These are phyloP conservation scores for Lasioglossum oenotherae DNA, from an alignment of 2,888 invertebrate species.

Conservation along the genomic window DNA sequence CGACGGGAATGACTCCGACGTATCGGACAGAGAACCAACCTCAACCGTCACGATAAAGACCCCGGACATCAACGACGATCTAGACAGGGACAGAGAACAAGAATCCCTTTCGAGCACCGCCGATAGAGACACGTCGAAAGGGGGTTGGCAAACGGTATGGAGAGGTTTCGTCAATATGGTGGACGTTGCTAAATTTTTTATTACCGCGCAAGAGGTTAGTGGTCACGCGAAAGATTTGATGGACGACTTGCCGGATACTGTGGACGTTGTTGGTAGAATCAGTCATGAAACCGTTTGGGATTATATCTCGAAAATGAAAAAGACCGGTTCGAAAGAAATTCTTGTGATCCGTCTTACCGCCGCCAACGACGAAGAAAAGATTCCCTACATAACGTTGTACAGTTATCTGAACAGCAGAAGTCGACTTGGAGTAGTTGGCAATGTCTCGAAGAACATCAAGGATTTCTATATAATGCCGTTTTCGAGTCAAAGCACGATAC, in stretches of 20 bases:
- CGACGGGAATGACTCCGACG: slow-evolving; percentile 82
- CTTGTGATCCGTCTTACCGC: slow-evolving; percentile 93
- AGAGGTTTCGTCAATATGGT: slow-evolving; percentile 95
- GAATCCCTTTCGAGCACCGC: slow-evolving; percentile 41
- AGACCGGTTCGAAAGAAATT: slow-evolving; percentile 94
- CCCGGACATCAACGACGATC: slow-evolving; percentile 84
- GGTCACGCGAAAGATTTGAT: slow-evolving; percentile 88
- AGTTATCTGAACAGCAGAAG: slow-evolving; percentile 94
- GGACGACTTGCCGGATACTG: slow-evolving; percentile 90
- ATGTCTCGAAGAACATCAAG: slow-evolving; percentile 92
- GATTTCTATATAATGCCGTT: slow-evolving; percentile 97
- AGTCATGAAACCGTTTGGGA: slow-evolving; percentile 96
- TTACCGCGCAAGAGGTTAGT: slow-evolving; percentile 91
- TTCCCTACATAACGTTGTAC: slow-evolving; percentile 93
- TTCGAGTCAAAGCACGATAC: slow-evolving; percentile 90
- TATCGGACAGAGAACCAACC: slow-evolving; percentile 90
- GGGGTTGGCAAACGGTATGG: slow-evolving; percentile 87
- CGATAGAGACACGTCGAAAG: slow-evolving; percentile 58
- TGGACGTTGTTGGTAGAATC: slow-evolving; percentile 96
- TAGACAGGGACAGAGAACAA: slow-evolving; percentile 75
- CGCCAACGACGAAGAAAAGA: slow-evolving; percentile 92
- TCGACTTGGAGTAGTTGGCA: slow-evolving; percentile 93
- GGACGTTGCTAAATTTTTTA: slow-evolving; percentile 95
- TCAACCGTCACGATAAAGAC: slow-evolving; percentile 91
- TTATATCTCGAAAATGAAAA: slow-evolving; percentile 95